Base-by-base conservation (phyloP, 1,140 invertebrate species). In the Psilanteris sp. region DNA sequence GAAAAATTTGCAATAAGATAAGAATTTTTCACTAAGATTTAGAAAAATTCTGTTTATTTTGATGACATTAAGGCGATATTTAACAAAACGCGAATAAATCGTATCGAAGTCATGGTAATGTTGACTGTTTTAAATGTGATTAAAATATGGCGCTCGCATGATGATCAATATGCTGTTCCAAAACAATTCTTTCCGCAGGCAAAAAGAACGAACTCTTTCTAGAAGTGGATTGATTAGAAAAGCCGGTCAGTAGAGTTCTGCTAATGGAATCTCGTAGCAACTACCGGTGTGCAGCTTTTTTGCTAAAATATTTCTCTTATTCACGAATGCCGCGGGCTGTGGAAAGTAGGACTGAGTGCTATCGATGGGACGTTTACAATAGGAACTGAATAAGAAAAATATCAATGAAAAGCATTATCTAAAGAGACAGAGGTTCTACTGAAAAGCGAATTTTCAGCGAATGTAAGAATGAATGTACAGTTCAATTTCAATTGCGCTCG, bases 341-440 rank as follows among this genome's bases (percentile, higher is more conserved):
- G 24, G n/a, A 62, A 62, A 50, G 20, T 61, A 48, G 57, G 26
- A 16, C 57, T 50, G 14, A 3, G 26, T 13, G n/a, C 7, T 64
- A 64, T 64, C 59, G 59, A 64, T 52, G 59, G 36, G 36, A 50
- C 10, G 16, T 15, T 31, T 29, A 67, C 62, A 67, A 67, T 55
- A 24, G 48, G 1, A 46, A 48, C 16, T 32, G 48, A 55, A 55
- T 67, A 67, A 46, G 61, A 55, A 32, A 55, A 55, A 67, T 67
- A 55, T 67, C 48, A 67, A 32, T 48, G 24, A 20, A 39, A 46
- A 18, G 48, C 15, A n/a, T 67, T 67, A 32, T 44, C 18, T 20
- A 48, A 13, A 43, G 61, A 41, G 2, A 36, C 29, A 52, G 7
- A 11, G 54, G 36, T 15, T n/a, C 24, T 1, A 24, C 3, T 37